Evolutionary conservation across 2,888 invertebrate genomes (phyloP).

Genomic region (Linnaemya tessellans): DNA sequence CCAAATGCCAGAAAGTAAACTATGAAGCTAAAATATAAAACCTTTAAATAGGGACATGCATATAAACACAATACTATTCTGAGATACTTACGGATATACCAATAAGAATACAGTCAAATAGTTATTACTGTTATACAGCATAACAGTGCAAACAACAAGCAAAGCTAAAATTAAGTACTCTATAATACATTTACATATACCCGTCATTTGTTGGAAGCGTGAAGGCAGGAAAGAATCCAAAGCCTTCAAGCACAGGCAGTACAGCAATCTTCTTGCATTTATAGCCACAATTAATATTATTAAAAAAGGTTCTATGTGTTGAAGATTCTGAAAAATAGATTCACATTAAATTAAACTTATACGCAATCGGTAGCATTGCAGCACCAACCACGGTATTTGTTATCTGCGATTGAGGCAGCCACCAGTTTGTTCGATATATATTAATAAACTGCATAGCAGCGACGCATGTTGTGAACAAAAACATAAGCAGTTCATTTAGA

Average conservation of each 20-base stretch:
- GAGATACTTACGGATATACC: slow-evolving; percentile 92
- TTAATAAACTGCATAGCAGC: slow-evolving; percentile 96
- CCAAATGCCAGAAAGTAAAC: slow-evolving; percentile 93
- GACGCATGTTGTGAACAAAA: slow-evolving; percentile 90
- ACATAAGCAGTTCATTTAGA: slow-evolving; percentile 93
- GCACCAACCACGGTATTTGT: slow-evolving; percentile 92
- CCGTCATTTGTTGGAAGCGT: slow-evolving; percentile 83
- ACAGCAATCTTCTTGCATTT: slow-evolving; percentile 91
- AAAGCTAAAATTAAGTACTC: slow-evolving; percentile 85
- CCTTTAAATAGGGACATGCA: background rate
- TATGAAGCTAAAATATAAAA: slow-evolving; percentile 85
- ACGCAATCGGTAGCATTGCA: background rate
- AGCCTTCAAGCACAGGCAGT: slow-evolving; percentile 85
- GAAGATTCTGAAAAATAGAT: slow-evolving; percentile 90
- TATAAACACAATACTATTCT: background rate
- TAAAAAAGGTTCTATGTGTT: slow-evolving; percentile 95
- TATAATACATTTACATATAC: slow-evolving; percentile 82
- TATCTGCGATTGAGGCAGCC: slow-evolving; percentile 96
- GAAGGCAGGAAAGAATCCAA: slow-evolving; percentile 82
- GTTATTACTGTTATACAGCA: slow-evolving; percentile 90
- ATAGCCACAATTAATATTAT: slow-evolving; percentile 92
- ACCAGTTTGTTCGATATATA: slow-evolving; percentile 98
- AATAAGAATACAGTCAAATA: slow-evolving; percentile 91
- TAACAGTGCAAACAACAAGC: slow-evolving; percentile 88
- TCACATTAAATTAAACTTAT: background rate